These are phyloP conservation scores for Lampris incognitus DNA, from an alignment of 2,113 vertebrate species.

Conservation along the genomic window DNA sequence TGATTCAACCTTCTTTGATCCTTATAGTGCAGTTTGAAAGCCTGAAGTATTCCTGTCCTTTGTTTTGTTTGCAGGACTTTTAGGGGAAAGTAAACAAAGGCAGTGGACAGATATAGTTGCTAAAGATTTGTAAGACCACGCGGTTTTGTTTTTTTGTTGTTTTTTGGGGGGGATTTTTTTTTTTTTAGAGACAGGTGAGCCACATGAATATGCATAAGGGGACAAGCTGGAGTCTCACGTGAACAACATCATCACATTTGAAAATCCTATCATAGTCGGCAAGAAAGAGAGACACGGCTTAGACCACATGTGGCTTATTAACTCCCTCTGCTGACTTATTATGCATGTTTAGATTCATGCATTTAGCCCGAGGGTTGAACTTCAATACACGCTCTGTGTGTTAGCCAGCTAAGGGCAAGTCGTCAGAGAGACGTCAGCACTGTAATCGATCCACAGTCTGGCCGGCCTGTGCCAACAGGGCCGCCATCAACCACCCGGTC, in stretches of 20 bases:
- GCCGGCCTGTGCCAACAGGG: conserved; percentile 17
- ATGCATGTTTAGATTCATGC: conserved; percentile 48
- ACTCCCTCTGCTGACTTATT: conserved; percentile 9
- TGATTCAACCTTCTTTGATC: too few relatives aligned
- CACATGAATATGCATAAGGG: too few relatives aligned
- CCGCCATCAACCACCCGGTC: background rate
- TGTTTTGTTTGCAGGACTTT: too few relatives aligned
- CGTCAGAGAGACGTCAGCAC: conserved; percentile 53
- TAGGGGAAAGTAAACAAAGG: too few relatives aligned
- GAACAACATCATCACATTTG: background rate
- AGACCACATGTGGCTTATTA: background rate
- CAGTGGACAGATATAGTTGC: too few relatives aligned
- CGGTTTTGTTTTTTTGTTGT: too few relatives aligned
- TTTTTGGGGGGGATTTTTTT: too few relatives aligned
- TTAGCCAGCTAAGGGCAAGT: conserved; percentile 46
- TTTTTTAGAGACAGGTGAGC: too few relatives aligned
- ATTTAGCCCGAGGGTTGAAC: conserved; percentile 53
- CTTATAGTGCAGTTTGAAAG: too few relatives aligned
- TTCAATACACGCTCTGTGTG: conserved; percentile 32
- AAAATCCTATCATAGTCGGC: conserved; percentile 3
- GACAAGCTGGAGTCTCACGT: too few relatives aligned
- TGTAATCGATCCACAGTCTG: conserved; percentile 54
- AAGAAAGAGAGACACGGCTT: background rate
- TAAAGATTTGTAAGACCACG: too few relatives aligned
- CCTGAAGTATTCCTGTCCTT: too few relatives aligned